A percentile compares a stretch with the other conserved stretches of the same genome.
Conservation (phyloP, 2,797 vertebrate species). For the Tinamus major region DNA sequence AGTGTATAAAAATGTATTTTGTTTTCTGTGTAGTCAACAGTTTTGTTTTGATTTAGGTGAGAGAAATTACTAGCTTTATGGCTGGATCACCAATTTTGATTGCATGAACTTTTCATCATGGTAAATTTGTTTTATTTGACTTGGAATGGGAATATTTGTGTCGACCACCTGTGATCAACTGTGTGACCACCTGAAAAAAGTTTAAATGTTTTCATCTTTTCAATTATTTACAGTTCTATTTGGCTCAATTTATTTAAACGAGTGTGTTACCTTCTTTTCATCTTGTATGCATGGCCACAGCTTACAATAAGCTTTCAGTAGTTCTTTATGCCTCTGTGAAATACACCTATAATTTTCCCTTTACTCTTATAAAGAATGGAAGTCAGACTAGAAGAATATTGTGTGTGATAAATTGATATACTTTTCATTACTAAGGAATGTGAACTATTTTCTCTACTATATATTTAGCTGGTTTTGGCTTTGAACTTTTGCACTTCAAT, state of each 20-base stretch:
- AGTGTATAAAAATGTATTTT: background rate
- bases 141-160: background rate
- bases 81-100: background rate
- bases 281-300: background rate
- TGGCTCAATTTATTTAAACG: background rate
- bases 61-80: background rate
- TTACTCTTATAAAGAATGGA: conserved; percentile 59
- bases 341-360: conserved; percentile 52
- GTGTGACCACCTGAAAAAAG: background rate
- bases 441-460: conserved; percentile 58
- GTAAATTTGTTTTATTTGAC: background rate
- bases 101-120: background rate
- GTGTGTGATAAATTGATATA: conserved; percentile 62
- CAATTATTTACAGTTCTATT: background rate
- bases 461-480: conserved; percentile 66
- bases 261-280: background rate
- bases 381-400: conserved; percentile 64
- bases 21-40: background rate
- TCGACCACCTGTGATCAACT: background rate
- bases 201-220: conserved; percentile 23
- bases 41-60: background rate
- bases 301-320: conserved; percentile 13
- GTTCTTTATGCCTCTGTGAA: conserved; percentile 47
- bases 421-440: conserved; percentile 70
- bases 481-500: conserved; percentile 75